Evolutionary conservation across 2,888 invertebrate genomes (phyloP).

Genomic region (Drosophila picticornis): DNA sequence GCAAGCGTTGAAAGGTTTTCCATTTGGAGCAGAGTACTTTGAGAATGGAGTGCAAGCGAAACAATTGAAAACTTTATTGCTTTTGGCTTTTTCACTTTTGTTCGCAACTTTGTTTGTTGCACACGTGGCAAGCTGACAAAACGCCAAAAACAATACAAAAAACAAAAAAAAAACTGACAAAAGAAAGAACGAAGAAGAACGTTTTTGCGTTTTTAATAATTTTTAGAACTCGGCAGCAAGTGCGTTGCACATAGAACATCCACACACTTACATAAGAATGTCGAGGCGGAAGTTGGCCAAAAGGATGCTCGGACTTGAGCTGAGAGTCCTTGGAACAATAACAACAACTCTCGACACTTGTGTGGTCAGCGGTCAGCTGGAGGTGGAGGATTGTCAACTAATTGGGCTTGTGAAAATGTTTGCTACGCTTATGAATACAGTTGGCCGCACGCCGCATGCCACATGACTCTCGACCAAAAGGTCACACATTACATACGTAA

Average conservation of each 20-base stretch:
- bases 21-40: conserved; percentile 17
- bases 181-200: conserved; percentile 43
- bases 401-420: conserved; percentile 80
- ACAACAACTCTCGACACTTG: conserved; percentile 65
- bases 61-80: conserved; percentile 79
- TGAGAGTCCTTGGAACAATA: conserved; percentile 24
- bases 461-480: conserved; percentile 77
- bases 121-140: conserved; percentile 75
- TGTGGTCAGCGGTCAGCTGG: conserved; percentile 65
- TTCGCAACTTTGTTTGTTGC: conserved; percentile 76
- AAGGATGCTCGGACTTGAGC: conserved; percentile 24
- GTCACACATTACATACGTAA: conserved; percentile 40
- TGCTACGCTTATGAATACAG: conserved; percentile 78
- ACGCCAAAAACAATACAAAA: conserved; percentile 41
- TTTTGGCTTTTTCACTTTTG: conserved; percentile 80
- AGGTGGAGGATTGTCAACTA: conserved; percentile 54
- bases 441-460: conserved; percentile 72
- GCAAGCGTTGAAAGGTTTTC: not conserved
- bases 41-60: conserved; percentile 57
- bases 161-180: conserved; percentile 26
- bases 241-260: conserved; percentile 1
- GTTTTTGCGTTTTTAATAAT: conserved; percentile 76
- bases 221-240: conserved; percentile 64
- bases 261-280: conserved; percentile 37
- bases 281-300: conserved; percentile 35